Base-by-base conservation (phyloP, 2,113 vertebrate genomes). In the Vombatus ursinus region DNA sequence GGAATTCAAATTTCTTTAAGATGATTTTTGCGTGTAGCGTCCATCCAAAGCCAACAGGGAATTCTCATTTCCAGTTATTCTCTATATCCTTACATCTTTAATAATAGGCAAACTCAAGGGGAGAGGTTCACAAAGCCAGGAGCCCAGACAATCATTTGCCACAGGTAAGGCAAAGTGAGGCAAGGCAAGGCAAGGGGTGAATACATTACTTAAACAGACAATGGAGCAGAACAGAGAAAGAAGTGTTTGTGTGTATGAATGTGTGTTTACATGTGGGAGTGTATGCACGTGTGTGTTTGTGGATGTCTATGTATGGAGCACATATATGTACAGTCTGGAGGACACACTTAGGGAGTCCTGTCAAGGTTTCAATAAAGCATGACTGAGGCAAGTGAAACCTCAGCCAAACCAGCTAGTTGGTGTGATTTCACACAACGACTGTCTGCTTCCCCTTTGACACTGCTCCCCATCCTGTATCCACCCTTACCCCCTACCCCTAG, bases 31-130 rank as follows among this genome's bases (percentile, higher is more conserved):
- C 44, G 90, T 68, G 61, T 61, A 90, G 51, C 50, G 4, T 12
- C 50, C 52, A 95, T 94, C 94, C 52, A 61, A 94, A 97, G 94
- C 50, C 54, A 96, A 93, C 37, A 52, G 25, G 90, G 94, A 96
- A 57, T 25, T 37, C 50, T 90, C 37, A 84, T 93, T 94, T 95
- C 94, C 95, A 93, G 95, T 96, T 94, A 37, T 37, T 92, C 31
- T 16, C 23, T 93, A 31, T 50, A 92, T 52, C 44, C 19, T 2
- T 93, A 57, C 44, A 95, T 96, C 90, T 93, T 96, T 89, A 96
- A 52, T 93, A 95, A 94, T 57, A 91, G 95, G 26, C 48, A 92
- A 92, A 95, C 9, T 14, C 37, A 52, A 53, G n/a, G 95, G 95
- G n/a, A 96, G 90, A 91, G 89, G 57, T 95, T 97, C 52, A 57